A percentile compares a stretch with the other conserved stretches of the same genome.
Conservation (phyloP, 2,113 vertebrate genomes). For the Phocoena sinus region DNA sequence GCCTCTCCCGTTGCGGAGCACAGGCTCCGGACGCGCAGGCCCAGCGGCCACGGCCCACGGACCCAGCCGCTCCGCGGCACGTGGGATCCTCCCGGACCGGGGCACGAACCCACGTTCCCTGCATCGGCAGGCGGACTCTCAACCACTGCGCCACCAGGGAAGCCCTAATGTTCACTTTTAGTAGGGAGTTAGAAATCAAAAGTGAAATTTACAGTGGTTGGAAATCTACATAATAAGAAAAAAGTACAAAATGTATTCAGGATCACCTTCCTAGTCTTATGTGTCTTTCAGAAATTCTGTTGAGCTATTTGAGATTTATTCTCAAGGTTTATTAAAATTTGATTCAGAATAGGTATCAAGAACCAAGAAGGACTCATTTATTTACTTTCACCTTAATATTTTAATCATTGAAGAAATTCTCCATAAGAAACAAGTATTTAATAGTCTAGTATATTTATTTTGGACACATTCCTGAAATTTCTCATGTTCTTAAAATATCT, state of each 20-base stretch:
- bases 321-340: slow-evolving; percentile 11
- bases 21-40: too few relatives aligned
- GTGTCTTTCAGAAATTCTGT: slow-evolving; percentile 23
- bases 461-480: not conserved
- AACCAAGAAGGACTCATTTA: not conserved
- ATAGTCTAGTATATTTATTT: slow-evolving; percentile 1
- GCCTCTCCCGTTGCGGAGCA: too few relatives aligned
- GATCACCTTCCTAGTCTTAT: not conserved
- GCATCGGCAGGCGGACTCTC: too few relatives aligned
- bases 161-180: not conserved
- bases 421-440: not conserved
- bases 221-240: slow-evolving; percentile 7
- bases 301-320: not conserved
- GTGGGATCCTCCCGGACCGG: too few relatives aligned
- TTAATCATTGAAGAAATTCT: slow-evolving; percentile 30
- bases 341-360: not conserved
- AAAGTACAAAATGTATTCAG: not conserved
- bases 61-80: too few relatives aligned
- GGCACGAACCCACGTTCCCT: too few relatives aligned
- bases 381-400: not conserved
- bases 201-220: not conserved
- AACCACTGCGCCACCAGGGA: too few relatives aligned
- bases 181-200: slow-evolving; percentile 1
- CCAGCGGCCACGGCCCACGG: too few relatives aligned
- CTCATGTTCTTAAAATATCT: not conserved